These are phyloP conservation scores for Perccottus glenii DNA, from an alignment of 2,113 vertebrate genomes.

Conservation along the genomic window DNA sequence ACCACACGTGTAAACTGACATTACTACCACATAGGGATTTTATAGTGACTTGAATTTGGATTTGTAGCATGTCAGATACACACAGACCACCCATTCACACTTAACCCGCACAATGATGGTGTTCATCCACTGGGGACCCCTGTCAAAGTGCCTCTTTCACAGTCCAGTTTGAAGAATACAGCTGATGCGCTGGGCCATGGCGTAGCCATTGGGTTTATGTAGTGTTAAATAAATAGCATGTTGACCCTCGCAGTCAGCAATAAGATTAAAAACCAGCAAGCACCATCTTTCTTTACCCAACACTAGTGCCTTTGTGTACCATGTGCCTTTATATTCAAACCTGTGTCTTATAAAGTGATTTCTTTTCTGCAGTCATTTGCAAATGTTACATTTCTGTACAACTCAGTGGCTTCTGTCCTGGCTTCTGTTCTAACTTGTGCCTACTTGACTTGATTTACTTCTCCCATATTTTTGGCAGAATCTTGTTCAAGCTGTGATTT, in stretches of 20 bases:
- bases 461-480: conserved; percentile 54
- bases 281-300: conserved; percentile 41
- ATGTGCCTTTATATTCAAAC: too few species aligned
- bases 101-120: conserved; percentile 57
- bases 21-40: not conserved
- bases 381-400: conserved; percentile 64
- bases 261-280: conserved; percentile 25
- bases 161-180: conserved; percentile 44
- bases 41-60: conserved; percentile 17
- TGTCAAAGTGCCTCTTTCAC: conserved; percentile 70
- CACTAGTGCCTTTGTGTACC: conserved; percentile 16
- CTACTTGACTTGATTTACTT: conserved; percentile 61
- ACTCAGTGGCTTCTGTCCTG: conserved; percentile 51
- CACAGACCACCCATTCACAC: conserved; percentile 61
- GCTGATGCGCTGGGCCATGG: conserved; percentile 42
- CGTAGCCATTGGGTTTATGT: conserved; percentile 26
- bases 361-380: conserved; percentile 65
- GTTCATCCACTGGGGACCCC: conserved; percentile 56
- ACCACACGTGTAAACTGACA: too few species aligned
- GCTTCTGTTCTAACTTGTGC: conserved; percentile 61
- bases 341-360: not conserved
- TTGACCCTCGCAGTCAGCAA: too few species aligned
- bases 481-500: conserved; percentile 34
- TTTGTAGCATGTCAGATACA: conserved; percentile 14
- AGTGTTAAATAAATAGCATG: conserved; percentile 55